phyloP scores from a whole-genome alignment of 2,888 invertebrate species.

The Rhamnusium bicolor region DNA sequence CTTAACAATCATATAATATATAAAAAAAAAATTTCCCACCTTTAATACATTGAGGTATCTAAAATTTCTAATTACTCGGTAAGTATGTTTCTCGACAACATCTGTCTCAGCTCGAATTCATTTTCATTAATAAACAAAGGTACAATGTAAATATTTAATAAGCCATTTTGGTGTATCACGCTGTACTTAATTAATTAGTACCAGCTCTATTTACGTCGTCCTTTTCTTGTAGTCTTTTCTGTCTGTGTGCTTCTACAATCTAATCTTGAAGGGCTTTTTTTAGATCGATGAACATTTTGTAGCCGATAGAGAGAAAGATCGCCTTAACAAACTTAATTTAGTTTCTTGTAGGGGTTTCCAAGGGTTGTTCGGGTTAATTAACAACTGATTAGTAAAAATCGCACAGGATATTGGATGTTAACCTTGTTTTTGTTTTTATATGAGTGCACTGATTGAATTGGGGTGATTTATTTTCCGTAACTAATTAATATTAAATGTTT shows the following conservation, averaged over 20 bases:
- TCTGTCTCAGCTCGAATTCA: not conserved
- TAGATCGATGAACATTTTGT: conserved; percentile 55
- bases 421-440: conserved; percentile 57
- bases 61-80: too few relatives aligned
- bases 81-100: not conserved
- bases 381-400: conserved; percentile 64
- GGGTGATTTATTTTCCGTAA: conserved; percentile 51
- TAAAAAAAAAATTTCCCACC: too few relatives aligned
- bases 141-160: conserved; percentile 31
- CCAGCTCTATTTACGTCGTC: conserved; percentile 17
- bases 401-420: conserved; percentile 54
- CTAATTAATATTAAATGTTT: conserved; percentile 54
- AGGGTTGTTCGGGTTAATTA: conserved; percentile 61
- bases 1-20: too few relatives aligned
- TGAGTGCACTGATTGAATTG: conserved; percentile 44
- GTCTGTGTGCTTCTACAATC: conserved; percentile 38
- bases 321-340: conserved; percentile 61
- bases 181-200: conserved; percentile 39
- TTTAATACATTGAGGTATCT: too few relatives aligned
- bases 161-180: conserved; percentile 15
- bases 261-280: conserved; percentile 42
- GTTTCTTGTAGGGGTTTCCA: conserved; percentile 51
- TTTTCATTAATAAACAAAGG: conserved; percentile 8
- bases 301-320: conserved; percentile 52
- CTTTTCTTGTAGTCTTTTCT: conserved; percentile 32